Evolutionary conservation across 35 echinoderm and acorn worm genomes (phyloP), one percentile per base, ranked within the genome.

Genomic region (Heliocidaris tuberculata): DNA sequence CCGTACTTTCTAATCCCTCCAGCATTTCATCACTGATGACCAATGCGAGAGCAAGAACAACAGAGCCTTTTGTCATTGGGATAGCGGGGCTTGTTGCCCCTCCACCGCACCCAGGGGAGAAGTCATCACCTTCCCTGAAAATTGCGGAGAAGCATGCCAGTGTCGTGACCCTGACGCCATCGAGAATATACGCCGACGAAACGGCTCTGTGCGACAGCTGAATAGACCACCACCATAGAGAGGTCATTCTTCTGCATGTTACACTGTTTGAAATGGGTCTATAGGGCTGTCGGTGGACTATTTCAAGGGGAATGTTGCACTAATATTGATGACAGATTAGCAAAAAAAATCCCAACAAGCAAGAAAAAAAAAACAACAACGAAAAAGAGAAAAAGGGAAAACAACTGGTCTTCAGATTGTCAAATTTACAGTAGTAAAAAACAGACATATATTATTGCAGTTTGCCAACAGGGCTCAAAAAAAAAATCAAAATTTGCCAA

Each of bases 11-110:
- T 96, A 27, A 31, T 92, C 91, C 61, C 87, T 92, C 59, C 86
- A 97, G 96, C 13, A 19, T 12, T 92, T 94, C 59, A 86, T 96
- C 2, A 47, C 48, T 16, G 95, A 97, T 49, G 93, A 93, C 3
- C 87, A 90, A 31, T 97, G 96, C 31, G 95, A 97, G 21, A 59
- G 35, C 27, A 71, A 50, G 10, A 97, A 95, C 89, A 97, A 97
- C 89, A 52, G 96, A 32, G 96, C 96, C 16, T 97, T 94, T 61
- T 97, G 96, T 70, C 56, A 94, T 2, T 97, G 96, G 96, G 96
- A 97, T 24, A 88, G 95, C 11, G 96, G 96, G 10, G 96, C 95
- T 56, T 97, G 96, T 31, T 97, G 96, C 71, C 31, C 32, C 2
- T 97, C 96, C 0, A 97, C 96, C 0, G 60, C 47, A 2, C 47